phyloP scores from a whole-genome alignment of 2,888 invertebrate species.

The Loripinus fragilis region DNA sequence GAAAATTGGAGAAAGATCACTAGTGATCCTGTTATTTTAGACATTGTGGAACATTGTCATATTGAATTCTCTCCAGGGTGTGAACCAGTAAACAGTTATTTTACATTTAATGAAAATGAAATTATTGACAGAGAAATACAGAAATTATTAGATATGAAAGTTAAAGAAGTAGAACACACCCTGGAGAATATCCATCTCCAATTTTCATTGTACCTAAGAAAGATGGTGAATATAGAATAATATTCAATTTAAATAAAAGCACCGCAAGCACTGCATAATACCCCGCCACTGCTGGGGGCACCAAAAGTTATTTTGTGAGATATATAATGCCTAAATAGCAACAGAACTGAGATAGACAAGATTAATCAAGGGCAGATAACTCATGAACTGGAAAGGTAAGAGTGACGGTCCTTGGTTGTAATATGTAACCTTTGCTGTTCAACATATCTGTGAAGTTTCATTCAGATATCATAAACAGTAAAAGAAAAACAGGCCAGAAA shows the following conservation, averaged over 20 bases:
- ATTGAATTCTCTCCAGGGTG: slow-evolving; percentile 27
- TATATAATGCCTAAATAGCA: too few relatives aligned
- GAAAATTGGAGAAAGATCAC: slow-evolving; percentile 35
- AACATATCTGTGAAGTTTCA: too few relatives aligned
- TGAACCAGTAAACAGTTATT: slow-evolving; percentile 17
- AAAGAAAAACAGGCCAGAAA: too few relatives aligned
- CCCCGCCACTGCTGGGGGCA: too few relatives aligned
- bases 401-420: too few relatives aligned
- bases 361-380: too few relatives aligned
- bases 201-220: slow-evolving; percentile 34
- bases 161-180: slow-evolving; percentile 35
- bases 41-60: slow-evolving; percentile 40
- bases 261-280: too few relatives aligned
- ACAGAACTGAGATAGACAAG: too few relatives aligned
- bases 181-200: slow-evolving; percentile 35
- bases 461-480: too few relatives aligned
- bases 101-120: background rate
- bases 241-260: slow-evolving; percentile 39
- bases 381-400: too few relatives aligned
- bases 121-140: slow-evolving; percentile 35
- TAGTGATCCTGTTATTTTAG: slow-evolving; percentile 4
- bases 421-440: too few relatives aligned
- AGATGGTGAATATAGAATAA: slow-evolving; percentile 42
- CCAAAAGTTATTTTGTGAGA: slow-evolving; percentile 32
- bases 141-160: slow-evolving; percentile 42